Conservation (phyloP, 2,888 invertebrate species). For the Clivina fossor region DNA sequence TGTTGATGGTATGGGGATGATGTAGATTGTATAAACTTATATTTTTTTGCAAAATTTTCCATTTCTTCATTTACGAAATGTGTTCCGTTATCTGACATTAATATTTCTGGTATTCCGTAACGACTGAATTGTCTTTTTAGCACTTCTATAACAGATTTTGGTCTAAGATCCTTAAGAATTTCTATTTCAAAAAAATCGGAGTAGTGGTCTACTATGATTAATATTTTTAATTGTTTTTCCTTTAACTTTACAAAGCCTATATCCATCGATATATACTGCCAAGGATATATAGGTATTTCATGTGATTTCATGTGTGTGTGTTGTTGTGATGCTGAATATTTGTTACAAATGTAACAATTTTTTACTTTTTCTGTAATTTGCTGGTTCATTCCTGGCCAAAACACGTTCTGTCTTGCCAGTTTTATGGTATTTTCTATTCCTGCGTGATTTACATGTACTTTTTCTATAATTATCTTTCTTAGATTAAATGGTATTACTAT, state of each 20-base stretch:
- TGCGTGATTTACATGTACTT: slow-evolving; percentile 18
- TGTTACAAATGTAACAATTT: slow-evolving; percentile 22
- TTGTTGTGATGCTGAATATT: slow-evolving; percentile 12
- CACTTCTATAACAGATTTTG: slow-evolving; percentile 17
- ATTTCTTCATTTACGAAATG: slow-evolving; percentile 25
- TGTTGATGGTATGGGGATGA: slow-evolving; percentile 40
- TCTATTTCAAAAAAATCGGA: slow-evolving; percentile 40
- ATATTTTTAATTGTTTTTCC: slow-evolving; percentile 21
- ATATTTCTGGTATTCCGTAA: slow-evolving; percentile 31
- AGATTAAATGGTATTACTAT: slow-evolving; percentile 19
- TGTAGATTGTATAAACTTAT: slow-evolving; percentile 38
- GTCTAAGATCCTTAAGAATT: slow-evolving; percentile 28
- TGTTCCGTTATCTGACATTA: slow-evolving; percentile 1
- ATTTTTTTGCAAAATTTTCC: slow-evolving; percentile 36
- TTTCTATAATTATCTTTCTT: slow-evolving; percentile 10
- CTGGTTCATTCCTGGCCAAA: slow-evolving; percentile 15
- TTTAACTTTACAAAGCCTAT: slow-evolving; percentile 28
- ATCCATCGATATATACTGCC: slow-evolving; percentile 37
- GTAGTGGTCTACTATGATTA: slow-evolving; percentile 39
- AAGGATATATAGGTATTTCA: slow-evolving; percentile 36
- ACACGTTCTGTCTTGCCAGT: slow-evolving; percentile 9
- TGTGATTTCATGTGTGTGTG: slow-evolving; percentile 30
- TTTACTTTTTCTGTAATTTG: slow-evolving; percentile 15
- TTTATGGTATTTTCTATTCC: slow-evolving; percentile 18
- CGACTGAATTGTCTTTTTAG: slow-evolving; percentile 31